A percentile compares a stretch with the other conserved stretches of the same genome.
Conservation (phyloP, 2,888 invertebrate species). For the Cataglyphis livida region DNA sequence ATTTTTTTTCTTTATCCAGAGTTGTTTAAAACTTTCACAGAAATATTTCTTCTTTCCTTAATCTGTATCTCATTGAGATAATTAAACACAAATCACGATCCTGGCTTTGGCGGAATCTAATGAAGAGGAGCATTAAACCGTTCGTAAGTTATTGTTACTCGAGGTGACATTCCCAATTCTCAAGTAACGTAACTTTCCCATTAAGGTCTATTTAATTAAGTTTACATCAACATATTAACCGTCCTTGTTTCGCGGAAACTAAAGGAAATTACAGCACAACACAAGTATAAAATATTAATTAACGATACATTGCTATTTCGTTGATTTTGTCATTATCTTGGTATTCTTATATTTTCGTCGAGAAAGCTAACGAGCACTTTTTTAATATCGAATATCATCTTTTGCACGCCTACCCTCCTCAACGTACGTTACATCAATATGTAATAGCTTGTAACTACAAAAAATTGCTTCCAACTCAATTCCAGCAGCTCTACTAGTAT, state of each 20-base stretch:
- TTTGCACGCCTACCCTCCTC: constrained; percentile 28
- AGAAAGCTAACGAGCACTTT: constrained; percentile 26
- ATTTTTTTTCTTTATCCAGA: constrained; percentile 4
- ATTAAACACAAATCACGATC: constrained; percentile 58
- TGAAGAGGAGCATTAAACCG: constrained; percentile 58
- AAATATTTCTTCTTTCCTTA: not conserved
- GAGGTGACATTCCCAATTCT: constrained; percentile 51
- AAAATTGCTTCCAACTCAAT: constrained; percentile 49
- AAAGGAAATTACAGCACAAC: not conserved
- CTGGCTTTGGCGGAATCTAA: constrained; percentile 36
- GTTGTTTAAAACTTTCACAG: not conserved
- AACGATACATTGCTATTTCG: not conserved
- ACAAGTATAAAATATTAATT: not conserved
- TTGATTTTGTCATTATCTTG: constrained; percentile 14
- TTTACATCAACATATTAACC: constrained; percentile 22
- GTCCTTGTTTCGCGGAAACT: not conserved
- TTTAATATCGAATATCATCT: constrained; percentile 26
- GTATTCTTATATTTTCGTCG: constrained; percentile 17
- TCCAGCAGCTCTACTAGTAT: constrained; percentile 39
- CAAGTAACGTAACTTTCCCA: constrained; percentile 68
- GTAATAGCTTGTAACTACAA: constrained; percentile 58
- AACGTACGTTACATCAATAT: constrained; percentile 42
- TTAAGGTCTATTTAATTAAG: constrained; percentile 72
- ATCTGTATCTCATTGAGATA: constrained; percentile 38
- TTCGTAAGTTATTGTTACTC: constrained; percentile 54